Percentiles rank a stretch among this genome's conserved stretches.
These are phyloP conservation scores for Cylloceria caligata DNA, from an alignment of 2,888 invertebrate genomes.

Conservation along the genomic window DNA sequence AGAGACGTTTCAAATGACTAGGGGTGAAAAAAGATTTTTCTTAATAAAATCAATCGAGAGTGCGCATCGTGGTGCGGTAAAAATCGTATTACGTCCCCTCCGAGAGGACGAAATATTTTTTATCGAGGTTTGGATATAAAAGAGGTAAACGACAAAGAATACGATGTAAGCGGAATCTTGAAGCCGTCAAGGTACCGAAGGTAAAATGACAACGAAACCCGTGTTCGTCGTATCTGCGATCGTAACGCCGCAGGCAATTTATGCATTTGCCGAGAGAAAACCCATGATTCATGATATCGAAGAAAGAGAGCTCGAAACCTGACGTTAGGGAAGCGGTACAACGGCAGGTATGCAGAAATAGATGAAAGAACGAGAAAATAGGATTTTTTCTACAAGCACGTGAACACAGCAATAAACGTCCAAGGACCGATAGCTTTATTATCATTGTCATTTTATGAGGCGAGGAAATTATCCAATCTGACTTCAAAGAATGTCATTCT, in stretches of 20 bases:
- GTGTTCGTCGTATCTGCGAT: neutral
- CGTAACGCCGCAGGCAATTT: neutral
- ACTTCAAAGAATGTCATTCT: neutral
- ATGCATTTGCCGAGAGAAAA: conserved; percentile 2
- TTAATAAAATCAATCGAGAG: neutral
- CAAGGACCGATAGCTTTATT: neutral
- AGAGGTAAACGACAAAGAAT: conserved; percentile 22
- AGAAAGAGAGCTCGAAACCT: neutral
- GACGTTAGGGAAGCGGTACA: neutral
- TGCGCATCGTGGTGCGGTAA: neutral
- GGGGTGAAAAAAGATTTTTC: neutral
- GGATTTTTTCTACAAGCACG: neutral
- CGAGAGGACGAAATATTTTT: neutral
- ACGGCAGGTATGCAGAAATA: neutral
- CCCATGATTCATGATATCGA: neutral
- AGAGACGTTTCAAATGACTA: neutral
- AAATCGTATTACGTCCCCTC: neutral
- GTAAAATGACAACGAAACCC: neutral
- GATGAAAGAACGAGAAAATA: neutral
- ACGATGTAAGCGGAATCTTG: conserved; percentile 1
- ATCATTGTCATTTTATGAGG: neutral
- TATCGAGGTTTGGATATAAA: neutral
- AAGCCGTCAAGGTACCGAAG: neutral
- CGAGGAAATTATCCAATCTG: neutral
- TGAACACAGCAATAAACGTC: neutral